Evolutionary conservation across 2,797 vertebrate genomes (phyloP), one percentile per base, ranked within the genome.

Genomic region (Benthosema pterotum): DNA sequence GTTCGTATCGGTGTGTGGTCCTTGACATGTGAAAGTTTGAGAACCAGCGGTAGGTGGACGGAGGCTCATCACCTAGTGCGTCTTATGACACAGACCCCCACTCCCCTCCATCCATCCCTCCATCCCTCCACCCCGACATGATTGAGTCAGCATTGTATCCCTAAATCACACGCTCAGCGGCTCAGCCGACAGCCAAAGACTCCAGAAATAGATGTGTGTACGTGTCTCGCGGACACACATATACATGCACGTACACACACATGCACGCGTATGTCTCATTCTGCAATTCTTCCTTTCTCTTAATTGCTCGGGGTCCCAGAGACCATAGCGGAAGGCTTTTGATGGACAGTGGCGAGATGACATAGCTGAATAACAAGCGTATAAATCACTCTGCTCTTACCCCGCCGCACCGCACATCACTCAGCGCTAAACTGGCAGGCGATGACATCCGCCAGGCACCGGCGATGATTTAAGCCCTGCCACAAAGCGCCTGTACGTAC

Each of bases 301-400:
- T 14, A 42, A 13, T 61, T 6, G 65, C 52, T 60, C 15, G 69
- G 69, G 75, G 45, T 16, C 56, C 25, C 11, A 60, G 52, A 78
- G 71, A 72, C 70, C 57, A 69, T 75, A 75, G 32, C 70, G 55
- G 73, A 69, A 53, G 69, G 77, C 65, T 46, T 32, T 46, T 74
- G 85, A 86, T 53, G 77, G 88, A 86, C 80, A 75, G 78, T 67
- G 62, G 45, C 63, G 32, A 63, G 66, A 61, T 70, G 64, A 75
- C 67, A 64, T 72, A 69, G 74, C 67, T 87, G 83, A 81, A 88
- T 65, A 88, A 84, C 79, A 83, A 77, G 77, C 74, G 60, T 71
- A 87, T 89, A 88, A 84, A 90, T 88, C 83, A 85, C 77, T 63
- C 54, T 57, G 57, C 63, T 76, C 52, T 75, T 60, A 52, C 77